Percentiles rank a stretch among this genome's conserved stretches.
Evolutionary conservation across 1,140 invertebrate species (phyloP).

Genomic region (Latrodectus geometricus): DNA sequence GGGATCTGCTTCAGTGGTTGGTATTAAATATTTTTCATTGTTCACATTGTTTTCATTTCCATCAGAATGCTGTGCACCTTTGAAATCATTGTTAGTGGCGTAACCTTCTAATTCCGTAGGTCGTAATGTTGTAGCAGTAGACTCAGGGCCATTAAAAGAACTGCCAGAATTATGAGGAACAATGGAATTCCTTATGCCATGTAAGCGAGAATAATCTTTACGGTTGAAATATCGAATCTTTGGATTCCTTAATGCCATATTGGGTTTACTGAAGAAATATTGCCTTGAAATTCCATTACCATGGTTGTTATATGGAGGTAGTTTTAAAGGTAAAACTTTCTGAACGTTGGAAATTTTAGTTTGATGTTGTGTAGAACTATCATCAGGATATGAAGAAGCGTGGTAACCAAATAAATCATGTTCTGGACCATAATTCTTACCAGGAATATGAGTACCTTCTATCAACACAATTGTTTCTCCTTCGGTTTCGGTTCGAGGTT

Average conservation of each 20-base stretch:
- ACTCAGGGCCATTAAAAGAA: neutral
- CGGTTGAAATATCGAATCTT: neutral
- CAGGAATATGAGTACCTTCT: constrained; percentile 27
- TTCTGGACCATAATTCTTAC: constrained; percentile 39
- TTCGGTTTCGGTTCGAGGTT: neutral
- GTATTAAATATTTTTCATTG: constrained; percentile 1
- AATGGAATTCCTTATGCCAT: too few species aligned
- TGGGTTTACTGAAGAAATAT: constrained; percentile 12
- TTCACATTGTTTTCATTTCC: neutral
- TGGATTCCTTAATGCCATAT: neutral
- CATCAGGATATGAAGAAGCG: neutral
- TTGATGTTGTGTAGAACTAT: neutral
- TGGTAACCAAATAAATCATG: constrained; percentile 42
- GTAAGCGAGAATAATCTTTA: too few species aligned
- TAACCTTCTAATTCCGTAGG: neutral
- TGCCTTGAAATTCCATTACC: constrained; percentile 34
- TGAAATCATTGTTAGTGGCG: neutral
- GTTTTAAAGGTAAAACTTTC: neutral
- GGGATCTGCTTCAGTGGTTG: neutral
- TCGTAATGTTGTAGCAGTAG: neutral
- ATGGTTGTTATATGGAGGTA: constrained; percentile 16
- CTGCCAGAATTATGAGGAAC: neutral
- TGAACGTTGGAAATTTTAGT: neutral
- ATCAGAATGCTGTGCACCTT: neutral
- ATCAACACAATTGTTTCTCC: constrained; percentile 31